phyloP scores from a whole-genome alignment of 2,797 vertebrate species.

The Peromyscus melanophrys region DNA sequence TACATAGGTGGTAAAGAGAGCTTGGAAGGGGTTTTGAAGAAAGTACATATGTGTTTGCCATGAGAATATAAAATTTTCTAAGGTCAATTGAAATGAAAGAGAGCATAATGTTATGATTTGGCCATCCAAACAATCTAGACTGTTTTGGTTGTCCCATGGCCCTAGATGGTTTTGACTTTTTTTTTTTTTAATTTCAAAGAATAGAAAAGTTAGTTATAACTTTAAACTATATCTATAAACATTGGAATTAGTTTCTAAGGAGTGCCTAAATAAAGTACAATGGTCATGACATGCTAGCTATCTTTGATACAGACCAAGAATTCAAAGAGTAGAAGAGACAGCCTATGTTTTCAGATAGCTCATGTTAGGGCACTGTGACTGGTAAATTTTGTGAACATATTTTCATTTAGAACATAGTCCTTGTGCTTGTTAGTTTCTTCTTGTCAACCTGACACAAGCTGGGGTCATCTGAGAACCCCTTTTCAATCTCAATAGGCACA shows the following conservation, averaged over 20 bases:
- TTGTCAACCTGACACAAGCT: background rate
- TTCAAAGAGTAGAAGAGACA: background rate
- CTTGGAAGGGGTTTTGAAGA: constrained; percentile 19
- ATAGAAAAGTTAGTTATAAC: constrained; percentile 5
- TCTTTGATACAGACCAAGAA: constrained; percentile 10
- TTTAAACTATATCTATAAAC: too few species aligned
- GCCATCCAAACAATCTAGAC: background rate
- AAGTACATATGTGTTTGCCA: background rate
- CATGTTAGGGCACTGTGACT: background rate
- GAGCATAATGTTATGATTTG: constrained; percentile 10
- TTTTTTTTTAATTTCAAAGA: constrained; percentile 20
- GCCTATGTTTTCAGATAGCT: background rate
- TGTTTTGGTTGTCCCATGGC: constrained; percentile 32
- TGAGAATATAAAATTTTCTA: constrained; percentile 6
- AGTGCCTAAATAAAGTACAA: background rate
- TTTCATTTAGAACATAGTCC: constrained; percentile 7
- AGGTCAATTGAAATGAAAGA: constrained; percentile 34
- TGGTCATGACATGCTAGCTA: background rate
- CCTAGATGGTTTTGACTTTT: constrained; percentile 47
- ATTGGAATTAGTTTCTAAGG: constrained; percentile 57
- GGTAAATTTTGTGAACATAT: background rate
- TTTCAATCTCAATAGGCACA: background rate
- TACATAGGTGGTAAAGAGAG: background rate
- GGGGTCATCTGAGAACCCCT: background rate
- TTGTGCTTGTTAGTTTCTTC: background rate